Evolutionary conservation across 2,888 invertebrate species (phyloP).

Genomic region (Rhagophthalmus giganteus): DNA sequence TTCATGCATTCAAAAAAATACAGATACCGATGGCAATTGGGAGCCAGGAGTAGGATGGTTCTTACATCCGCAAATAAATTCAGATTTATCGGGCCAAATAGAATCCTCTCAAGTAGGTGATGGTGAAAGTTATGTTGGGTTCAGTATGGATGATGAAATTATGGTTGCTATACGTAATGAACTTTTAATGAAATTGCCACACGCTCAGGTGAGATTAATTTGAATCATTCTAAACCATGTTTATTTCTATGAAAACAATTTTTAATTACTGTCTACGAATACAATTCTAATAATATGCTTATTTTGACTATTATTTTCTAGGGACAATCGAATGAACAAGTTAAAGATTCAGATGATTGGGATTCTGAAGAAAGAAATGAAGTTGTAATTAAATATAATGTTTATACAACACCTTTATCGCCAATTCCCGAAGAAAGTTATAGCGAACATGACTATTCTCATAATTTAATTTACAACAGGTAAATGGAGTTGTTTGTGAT

Average conservation of each 20-base stretch:
- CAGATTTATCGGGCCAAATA: constrained; percentile 47
- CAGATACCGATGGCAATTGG: constrained; percentile 34
- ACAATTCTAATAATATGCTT: no score
- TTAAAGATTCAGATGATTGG: constrained; percentile 53
- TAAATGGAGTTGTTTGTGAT: background rate
- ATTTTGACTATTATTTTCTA: constrained; percentile 35
- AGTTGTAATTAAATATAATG: constrained; percentile 58
- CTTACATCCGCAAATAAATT: constrained; percentile 52
- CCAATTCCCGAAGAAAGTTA: constrained; percentile 64
- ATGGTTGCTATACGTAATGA: constrained; percentile 73
- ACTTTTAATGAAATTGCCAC: constrained; percentile 69
- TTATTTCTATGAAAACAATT: no score
- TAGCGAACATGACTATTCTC: constrained; percentile 21
- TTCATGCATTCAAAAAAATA: no score
- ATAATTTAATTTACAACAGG: constrained; percentile 15
- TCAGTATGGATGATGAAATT: constrained; percentile 69
- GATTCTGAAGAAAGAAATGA: constrained; percentile 51
- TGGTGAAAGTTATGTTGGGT: constrained; percentile 57
- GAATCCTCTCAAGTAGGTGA: constrained; percentile 38
- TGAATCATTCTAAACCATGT: background rate
- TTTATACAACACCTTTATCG: constrained; percentile 62
- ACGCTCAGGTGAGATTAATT: constrained; percentile 61
- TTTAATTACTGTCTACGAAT: no score
- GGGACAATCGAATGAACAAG: constrained; percentile 44
- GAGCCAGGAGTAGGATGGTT: constrained; percentile 54